Base-by-base conservation (phyloP, 2,113 vertebrate species). In the Indri indri region DNA sequence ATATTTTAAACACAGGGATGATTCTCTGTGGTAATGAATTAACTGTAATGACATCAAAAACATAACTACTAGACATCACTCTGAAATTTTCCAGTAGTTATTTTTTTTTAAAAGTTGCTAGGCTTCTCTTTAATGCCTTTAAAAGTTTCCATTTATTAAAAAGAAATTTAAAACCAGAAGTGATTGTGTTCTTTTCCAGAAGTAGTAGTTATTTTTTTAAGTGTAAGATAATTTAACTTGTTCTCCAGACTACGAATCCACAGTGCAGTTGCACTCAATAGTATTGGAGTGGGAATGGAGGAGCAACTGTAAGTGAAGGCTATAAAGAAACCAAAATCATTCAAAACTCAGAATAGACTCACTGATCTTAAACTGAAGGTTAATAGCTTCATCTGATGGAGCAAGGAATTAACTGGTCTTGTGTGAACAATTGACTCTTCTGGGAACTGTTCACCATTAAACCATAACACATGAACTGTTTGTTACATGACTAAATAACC, bases 51-150 rank as follows among this genome's bases (percentile, higher is more conserved):
- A 84, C 32, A 86, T 71, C 18, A 73, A 91, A 95, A 18, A 6
- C 22, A 76, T 12, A 65, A 37, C 18, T 66, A 20, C 10, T 83
- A 22, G 5, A 63, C 13, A 70, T 40, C n/a, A 90, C n/a, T 91
- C 34, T 81, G 30, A 54, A 73, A 87, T 42, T 91, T 91, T 94
- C 47, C 23, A 63, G 34, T 10, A 42, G 20, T 16, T 63, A 63
- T 63, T 63, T 57, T 50, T 47, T 68, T 80, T 71, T 47, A 47
- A 95, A 96, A 94, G 50, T 93, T 88, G 83, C 87, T 84, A 17
- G 94, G 68, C 42, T 95, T 95, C 91, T 73, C 86, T 96, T 95
- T 97, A 95, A 95, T 94, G 90, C 66, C 54, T 93, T 95, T 92
- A 22, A 57, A 94, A 57, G 37, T 94, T 97, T 90, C 88, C 74